These are phyloP conservation scores for Riptortus pedestris DNA, from an alignment of 1,140 invertebrate species.

Conservation along the genomic window DNA sequence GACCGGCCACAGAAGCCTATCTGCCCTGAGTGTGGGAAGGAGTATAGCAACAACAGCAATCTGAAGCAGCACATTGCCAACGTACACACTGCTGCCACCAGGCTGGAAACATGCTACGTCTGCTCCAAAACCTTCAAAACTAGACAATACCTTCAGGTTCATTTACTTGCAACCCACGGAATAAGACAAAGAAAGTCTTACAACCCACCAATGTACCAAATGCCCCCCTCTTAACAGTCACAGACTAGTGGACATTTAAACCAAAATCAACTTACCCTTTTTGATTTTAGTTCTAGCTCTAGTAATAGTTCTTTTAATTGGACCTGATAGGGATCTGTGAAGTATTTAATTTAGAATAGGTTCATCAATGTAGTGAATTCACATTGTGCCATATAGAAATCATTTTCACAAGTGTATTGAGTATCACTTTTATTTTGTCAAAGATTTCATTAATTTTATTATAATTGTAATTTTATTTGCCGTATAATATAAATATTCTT, in stretches of 20 bases:
- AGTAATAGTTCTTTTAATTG: constrained; percentile 2
- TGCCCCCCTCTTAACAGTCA: constrained; percentile 12
- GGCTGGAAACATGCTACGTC: constrained; percentile 51
- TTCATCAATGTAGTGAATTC: constrained; percentile 7
- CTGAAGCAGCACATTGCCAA: constrained; percentile 63
- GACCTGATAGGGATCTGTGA: not conserved
- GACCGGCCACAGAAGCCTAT: constrained; percentile 42
- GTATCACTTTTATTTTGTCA: too few relatives aligned
- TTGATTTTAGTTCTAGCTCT: constrained; percentile 2
- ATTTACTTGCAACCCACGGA: constrained; percentile 54
- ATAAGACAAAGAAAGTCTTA: constrained; percentile 45
- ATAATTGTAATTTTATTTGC: too few relatives aligned
- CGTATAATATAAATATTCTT: too few relatives aligned
- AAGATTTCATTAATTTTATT: too few relatives aligned
- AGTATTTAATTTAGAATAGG: not conserved
- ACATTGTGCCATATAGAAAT: not conserved
- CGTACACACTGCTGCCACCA: constrained; percentile 52
- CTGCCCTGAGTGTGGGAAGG: constrained; percentile 56
- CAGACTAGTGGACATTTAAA: not conserved
- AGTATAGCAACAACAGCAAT: constrained; percentile 54
- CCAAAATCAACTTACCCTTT: not conserved
- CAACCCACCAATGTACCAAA: constrained; percentile 16
- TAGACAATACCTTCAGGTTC: constrained; percentile 58
- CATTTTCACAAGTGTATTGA: too few relatives aligned
- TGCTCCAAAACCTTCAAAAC: constrained; percentile 58